Conservation (phyloP, 1,140 invertebrate genomes). For the Papilio dardanus region DNA sequence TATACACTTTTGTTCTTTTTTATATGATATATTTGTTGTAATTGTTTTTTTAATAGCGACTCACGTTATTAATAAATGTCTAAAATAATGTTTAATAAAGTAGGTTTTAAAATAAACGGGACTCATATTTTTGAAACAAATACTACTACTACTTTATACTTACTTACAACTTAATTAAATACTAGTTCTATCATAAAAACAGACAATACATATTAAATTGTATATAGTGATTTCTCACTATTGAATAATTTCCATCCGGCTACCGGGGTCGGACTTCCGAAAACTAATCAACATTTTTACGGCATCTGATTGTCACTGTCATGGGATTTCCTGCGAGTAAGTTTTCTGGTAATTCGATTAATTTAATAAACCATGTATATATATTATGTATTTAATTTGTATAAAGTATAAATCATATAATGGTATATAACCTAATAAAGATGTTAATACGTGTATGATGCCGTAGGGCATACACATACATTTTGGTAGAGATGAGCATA, state of each 20-base stretch:
- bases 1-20: too few relatives aligned
- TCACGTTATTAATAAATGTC: too few relatives aligned
- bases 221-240: conserved; percentile 22
- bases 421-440: not conserved
- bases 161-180: too few relatives aligned
- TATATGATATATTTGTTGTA: too few relatives aligned
- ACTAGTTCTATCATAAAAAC: not conserved
- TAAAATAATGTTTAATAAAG: too few relatives aligned
- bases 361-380: not conserved
- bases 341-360: not conserved
- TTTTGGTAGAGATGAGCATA: too few relatives aligned
- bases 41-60: too few relatives aligned
- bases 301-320: not conserved
- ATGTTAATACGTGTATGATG: not conserved
- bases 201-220: not conserved
- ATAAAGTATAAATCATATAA: not conserved
- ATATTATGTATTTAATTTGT: not conserved
- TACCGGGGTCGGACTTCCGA: conserved; percentile 8
- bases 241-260: conserved; percentile 7
- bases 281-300: not conserved
- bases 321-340: not conserved
- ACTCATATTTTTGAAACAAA: too few relatives aligned
- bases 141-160: too few relatives aligned
- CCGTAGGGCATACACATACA: not conserved
- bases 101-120: too few relatives aligned